Evolutionary conservation across 1,140 invertebrate genomes (phyloP).

Genomic region (Eueides isabella): DNA sequence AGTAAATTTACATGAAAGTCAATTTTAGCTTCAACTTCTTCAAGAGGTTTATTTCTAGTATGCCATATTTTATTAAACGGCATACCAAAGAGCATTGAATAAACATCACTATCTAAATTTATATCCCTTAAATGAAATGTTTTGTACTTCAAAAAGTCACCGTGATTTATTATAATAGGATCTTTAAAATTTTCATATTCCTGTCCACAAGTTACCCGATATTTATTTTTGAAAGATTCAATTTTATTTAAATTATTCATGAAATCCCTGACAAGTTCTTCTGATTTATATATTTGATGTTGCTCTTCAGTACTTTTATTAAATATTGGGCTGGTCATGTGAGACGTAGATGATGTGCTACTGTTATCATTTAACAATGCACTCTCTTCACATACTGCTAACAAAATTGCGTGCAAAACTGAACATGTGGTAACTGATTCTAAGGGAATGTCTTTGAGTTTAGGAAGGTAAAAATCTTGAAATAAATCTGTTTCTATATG

Average conservation of each 20-base stretch:
- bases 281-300: slow-evolving; percentile 51
- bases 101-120: slow-evolving; percentile 63
- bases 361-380: slow-evolving; percentile 47
- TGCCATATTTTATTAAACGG: slow-evolving; percentile 64
- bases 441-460: slow-evolving; percentile 66
- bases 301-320: slow-evolving; percentile 37
- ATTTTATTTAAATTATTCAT: slow-evolving; percentile 59
- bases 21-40: slow-evolving; percentile 60
- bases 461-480: slow-evolving; percentile 57
- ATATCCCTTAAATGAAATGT: slow-evolving; percentile 69
- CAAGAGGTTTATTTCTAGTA: slow-evolving; percentile 44
- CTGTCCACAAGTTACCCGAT: slow-evolving; percentile 63
- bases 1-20: slow-evolving; percentile 71
- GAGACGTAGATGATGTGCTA: not conserved
- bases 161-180: slow-evolving; percentile 65
- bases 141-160: slow-evolving; percentile 60
- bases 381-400: slow-evolving; percentile 54
- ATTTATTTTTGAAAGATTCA: slow-evolving; percentile 56
- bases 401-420: slow-evolving; percentile 75
- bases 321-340: slow-evolving; percentile 4
- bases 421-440: slow-evolving; percentile 73
- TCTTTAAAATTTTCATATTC: slow-evolving; percentile 65
- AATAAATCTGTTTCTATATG: slow-evolving; percentile 33
- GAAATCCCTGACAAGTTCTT: slow-evolving; percentile 58
- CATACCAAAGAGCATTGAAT: slow-evolving; percentile 55